Evolutionary conservation across 1,140 invertebrate genomes (phyloP), one percentile per base, ranked within the genome.

Genomic region (Macrosteles quadrilineatus): DNA sequence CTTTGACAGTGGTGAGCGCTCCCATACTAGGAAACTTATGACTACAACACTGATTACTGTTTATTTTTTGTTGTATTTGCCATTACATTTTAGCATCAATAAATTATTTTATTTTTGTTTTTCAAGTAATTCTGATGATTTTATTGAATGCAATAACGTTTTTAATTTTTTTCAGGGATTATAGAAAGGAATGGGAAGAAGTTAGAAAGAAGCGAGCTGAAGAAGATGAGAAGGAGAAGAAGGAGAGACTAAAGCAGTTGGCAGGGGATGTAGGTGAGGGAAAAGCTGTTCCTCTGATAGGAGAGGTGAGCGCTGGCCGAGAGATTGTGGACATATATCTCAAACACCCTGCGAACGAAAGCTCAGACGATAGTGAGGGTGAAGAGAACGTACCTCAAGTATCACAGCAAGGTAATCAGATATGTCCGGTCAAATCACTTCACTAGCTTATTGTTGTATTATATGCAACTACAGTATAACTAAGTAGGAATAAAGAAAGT

Each of bases 281-380:
- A 17, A 79, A 82, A 72, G 73, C 68, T 29, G 70, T 81, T 36
- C 70, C 81, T 1, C 73, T 90, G 3, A 80, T 90, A 47, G 83
- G 81, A 1, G 80, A 85, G 72, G 76, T 87, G n/a, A 77, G 78
- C 9, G 74, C 71, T 17, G 87, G 87, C 11, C 79, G 82, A 47
- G 88, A 92, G 75, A 77, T 88, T 40, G 80, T 84, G 2, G 88
- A 91, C 72, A 81, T 92, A 71, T 90, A 89, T 77, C 76, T 91
- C 36, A 87, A 87, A 74, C 86, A 89, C 76, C 84, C 88, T 1
- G 89, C 79, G 0, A 86, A 90, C 76, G 89, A 91, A 73, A 90
- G 88, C 70, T 90, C 88, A 68, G 86, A 87, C 21, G 90, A 92
- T 73, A 90, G 90, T 21, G 90, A 91, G 75, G 90, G 88, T 0